A percentile compares a stretch with the other conserved stretches of the same genome.
Conservation (phyloP, 2,888 invertebrate species). For the Synergus umbraculus region DNA sequence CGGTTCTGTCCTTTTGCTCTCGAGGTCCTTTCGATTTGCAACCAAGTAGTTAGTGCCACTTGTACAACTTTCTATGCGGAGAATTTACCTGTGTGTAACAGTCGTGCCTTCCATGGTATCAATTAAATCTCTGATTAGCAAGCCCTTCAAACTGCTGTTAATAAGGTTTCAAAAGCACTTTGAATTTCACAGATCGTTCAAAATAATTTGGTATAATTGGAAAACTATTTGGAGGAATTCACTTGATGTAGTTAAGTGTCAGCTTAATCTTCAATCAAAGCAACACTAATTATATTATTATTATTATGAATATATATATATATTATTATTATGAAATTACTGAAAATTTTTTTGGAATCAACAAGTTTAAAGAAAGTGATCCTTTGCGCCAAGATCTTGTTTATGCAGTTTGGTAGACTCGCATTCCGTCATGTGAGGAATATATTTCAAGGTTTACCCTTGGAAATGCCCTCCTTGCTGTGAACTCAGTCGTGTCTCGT, state of each 20-base stretch:
- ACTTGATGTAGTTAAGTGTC: neutral
- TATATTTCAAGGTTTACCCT: constrained; percentile 43
- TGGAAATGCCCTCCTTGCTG: constrained; percentile 42
- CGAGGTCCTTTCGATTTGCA: constrained; percentile 43
- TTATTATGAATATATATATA: too few relatives aligned
- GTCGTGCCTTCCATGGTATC: constrained; percentile 68
- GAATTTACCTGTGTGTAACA: constrained; percentile 55
- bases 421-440: constrained; percentile 49
- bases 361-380: neutral
- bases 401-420: constrained; percentile 58
- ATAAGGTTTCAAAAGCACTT: constrained; percentile 54
- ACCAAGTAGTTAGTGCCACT: constrained; percentile 47
- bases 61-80: constrained; percentile 43
- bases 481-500: constrained; percentile 41
- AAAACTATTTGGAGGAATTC: constrained; percentile 6
- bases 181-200: constrained; percentile 58
- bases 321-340: too few relatives aligned
- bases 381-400: constrained; percentile 52
- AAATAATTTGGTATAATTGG: constrained; percentile 37
- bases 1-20: constrained; percentile 65
- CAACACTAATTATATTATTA: neutral
- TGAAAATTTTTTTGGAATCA: neutral
- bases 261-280: neutral
- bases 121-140: constrained; percentile 75
- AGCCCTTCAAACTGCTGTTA: constrained; percentile 61